These are phyloP conservation scores for Coenonympha arcania DNA, from an alignment of 2,888 invertebrate species.

Conservation along the genomic window DNA sequence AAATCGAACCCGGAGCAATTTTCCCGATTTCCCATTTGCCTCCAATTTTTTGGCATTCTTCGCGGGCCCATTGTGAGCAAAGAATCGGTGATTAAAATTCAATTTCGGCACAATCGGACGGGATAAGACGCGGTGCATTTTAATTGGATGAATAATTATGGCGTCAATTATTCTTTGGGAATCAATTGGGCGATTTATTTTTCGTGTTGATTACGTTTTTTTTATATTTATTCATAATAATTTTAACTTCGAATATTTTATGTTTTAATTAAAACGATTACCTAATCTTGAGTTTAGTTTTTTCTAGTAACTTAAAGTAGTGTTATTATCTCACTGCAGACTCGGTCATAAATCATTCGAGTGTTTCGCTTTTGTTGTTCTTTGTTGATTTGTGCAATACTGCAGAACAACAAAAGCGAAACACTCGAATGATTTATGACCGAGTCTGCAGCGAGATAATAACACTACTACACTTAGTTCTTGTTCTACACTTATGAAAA, in stretches of 20 bases:
- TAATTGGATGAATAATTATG: conserved; percentile 58
- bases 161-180: conserved; percentile 15
- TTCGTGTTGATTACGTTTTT: conserved; percentile 1
- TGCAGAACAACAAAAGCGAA: too few species aligned
- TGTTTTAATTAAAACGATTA: not conserved
- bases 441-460: too few species aligned
- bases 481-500: too few species aligned
- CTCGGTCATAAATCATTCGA: too few species aligned
- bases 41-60: conserved; percentile 66
- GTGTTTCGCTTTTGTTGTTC: too few species aligned
- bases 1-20: conserved; percentile 64
- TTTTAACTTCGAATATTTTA: not conserved
- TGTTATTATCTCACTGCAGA: too few species aligned
- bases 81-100: conserved; percentile 73
- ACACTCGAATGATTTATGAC: too few species aligned
- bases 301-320: too few species aligned
- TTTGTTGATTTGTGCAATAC: too few species aligned
- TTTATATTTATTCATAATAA: too few species aligned
- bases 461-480: too few species aligned
- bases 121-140: conserved; percentile 65
- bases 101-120: conserved; percentile 71
- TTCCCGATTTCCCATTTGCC: conserved; percentile 68
- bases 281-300: not conserved
- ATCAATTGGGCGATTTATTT: conserved; percentile 13
- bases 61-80: conserved; percentile 62